A percentile compares a stretch with the other conserved stretches of the same genome.
These are phyloP conservation scores for Drosophila meridionalis DNA, from an alignment of 2,888 invertebrate species.

Conservation along the genomic window DNA sequence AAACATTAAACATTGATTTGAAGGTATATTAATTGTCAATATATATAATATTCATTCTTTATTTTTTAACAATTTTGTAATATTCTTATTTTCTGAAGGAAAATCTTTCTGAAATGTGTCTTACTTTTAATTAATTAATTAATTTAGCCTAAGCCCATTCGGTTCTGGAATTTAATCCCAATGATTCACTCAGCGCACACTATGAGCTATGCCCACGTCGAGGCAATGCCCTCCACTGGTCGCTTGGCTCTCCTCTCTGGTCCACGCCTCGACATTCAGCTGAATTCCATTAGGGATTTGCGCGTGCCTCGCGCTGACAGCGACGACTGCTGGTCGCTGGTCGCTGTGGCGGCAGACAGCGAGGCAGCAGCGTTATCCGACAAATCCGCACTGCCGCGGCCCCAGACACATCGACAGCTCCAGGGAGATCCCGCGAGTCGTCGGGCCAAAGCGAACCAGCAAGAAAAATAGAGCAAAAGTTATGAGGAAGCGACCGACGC, in stretches of 20 bases:
- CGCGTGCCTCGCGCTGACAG: constrained; percentile 68
- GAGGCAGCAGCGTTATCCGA: constrained; percentile 59
- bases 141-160: constrained; percentile 1
- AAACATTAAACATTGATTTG: neutral
- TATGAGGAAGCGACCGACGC: constrained; percentile 76
- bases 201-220: constrained; percentile 27
- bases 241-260: neutral
- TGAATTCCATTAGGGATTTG: constrained; percentile 74
- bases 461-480: constrained; percentile 74
- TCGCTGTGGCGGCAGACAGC: constrained; percentile 36
- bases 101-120: neutral
- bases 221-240: constrained; percentile 24
- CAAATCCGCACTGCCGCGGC: constrained; percentile 40
- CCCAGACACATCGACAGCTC: constrained; percentile 64
- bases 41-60: neutral
- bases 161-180: constrained; percentile 26
- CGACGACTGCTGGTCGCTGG: constrained; percentile 15
- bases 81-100: neutral
- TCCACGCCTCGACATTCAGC: constrained; percentile 15
- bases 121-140: constrained; percentile 1
- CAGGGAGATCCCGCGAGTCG: constrained; percentile 65
- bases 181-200: constrained; percentile 55
- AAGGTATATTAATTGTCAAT: neutral
- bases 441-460: constrained; percentile 27
- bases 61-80: neutral